Percentiles rank a stretch among this genome's conserved stretches.
Evolutionary conservation across 1,140 invertebrate genomes (phyloP).

Genomic region (Meloidogyne floridensis): DNA sequence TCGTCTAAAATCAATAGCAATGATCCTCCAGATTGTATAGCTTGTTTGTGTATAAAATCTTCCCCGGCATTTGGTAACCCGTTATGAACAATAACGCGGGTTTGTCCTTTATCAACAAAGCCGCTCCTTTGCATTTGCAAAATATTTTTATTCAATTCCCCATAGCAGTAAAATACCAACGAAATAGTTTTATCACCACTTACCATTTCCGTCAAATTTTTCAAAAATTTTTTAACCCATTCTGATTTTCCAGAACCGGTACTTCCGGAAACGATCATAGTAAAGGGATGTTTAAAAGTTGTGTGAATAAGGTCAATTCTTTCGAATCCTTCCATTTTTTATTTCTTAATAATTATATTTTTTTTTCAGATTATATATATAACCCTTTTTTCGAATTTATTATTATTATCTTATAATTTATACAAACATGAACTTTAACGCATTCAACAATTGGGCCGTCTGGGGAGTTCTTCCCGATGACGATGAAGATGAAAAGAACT

Average conservation of each 20-base stretch:
- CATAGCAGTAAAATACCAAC: conserved; percentile 34
- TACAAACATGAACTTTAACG: too few species aligned
- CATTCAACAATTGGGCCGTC: too few species aligned
- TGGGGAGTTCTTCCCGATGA: too few species aligned
- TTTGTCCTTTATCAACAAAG: neutral
- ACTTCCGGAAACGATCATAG: conserved; percentile 33
- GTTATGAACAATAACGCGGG: neutral
- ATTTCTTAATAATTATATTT: neutral
- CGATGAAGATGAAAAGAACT: too few species aligned
- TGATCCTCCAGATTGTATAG: neutral
- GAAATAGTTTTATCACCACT: neutral
- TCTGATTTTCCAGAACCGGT: conserved; percentile 36
- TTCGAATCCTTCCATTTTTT: neutral
- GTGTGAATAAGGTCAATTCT: neutral
- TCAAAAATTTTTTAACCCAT: conserved; percentile 29
- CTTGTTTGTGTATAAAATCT: neutral
- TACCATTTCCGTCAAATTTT: neutral
- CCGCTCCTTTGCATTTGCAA: conserved; percentile 14
- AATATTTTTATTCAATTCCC: conserved; percentile 33
- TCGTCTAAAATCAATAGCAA: conserved; percentile 32
- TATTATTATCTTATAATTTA: neutral
- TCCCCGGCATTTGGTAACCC: conserved; percentile 29
- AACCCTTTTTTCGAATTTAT: neutral
- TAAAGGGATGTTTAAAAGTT: conserved; percentile 34
- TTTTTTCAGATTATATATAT: conserved; percentile 20